Evolutionary conservation across 2,797 vertebrate genomes (phyloP).

Genomic region (Sebastes hubbsi): DNA sequence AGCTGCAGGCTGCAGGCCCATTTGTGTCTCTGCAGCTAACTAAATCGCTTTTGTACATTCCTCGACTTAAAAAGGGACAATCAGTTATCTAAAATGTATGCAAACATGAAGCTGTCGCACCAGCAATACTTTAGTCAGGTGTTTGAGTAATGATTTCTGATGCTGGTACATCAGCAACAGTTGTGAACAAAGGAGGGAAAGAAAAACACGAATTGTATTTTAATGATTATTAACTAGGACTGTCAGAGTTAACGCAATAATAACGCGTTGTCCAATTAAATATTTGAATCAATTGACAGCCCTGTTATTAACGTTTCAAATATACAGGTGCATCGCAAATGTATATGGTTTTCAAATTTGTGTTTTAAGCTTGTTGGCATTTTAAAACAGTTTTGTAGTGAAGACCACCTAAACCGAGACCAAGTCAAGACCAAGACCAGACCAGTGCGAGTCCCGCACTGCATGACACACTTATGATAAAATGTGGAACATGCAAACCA

Average conservation of each 20-base stretch:
- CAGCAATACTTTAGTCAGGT: background rate
- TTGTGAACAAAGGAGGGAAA: background rate
- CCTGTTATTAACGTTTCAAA: background rate
- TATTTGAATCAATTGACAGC: no score
- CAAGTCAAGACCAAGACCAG: no score
- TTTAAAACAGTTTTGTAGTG: no score
- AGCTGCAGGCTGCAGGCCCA: background rate
- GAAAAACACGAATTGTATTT: background rate
- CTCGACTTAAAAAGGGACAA: background rate
- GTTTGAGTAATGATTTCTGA: background rate
- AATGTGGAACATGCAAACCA: no score
- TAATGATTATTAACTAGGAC: background rate
- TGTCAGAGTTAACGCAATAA: no score
- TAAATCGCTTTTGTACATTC: fast-evolving
- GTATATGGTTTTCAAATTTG: no score
- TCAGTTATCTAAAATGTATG: background rate
- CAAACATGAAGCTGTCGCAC: fast-evolving
- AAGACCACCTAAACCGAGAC: no score
- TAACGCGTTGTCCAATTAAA: no score
- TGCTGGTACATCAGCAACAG: background rate
- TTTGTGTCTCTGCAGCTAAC: background rate
- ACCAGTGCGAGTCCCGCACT: no score
- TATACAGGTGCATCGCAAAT: background rate
- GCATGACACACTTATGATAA: no score
- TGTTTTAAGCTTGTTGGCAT: background rate